These are phyloP conservation scores for Bombus balteatus DNA, from an alignment of 1,140 invertebrate species.

Conservation along the genomic window DNA sequence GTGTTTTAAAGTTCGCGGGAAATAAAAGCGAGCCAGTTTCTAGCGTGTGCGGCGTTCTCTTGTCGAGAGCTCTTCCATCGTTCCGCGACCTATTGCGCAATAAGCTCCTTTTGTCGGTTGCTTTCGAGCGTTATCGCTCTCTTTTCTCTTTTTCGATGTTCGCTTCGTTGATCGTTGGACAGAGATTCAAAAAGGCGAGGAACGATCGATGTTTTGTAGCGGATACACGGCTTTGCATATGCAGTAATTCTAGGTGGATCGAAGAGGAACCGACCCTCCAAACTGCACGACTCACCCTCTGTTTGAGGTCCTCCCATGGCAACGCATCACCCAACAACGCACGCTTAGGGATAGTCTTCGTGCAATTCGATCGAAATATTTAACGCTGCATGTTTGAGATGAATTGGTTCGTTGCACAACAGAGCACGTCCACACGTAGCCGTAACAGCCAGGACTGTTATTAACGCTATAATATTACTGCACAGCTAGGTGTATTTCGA, in stretches of 20 bases:
- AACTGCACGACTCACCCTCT: conserved; percentile 33
- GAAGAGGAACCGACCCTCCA: conserved; percentile 25
- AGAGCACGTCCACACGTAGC: background rate
- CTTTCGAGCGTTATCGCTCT: background rate
- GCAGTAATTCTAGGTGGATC: background rate
- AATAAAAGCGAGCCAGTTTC: conserved; percentile 34
- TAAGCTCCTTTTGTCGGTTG: background rate
- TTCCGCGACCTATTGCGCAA: background rate
- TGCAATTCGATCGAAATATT: background rate
- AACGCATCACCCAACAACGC: conserved; percentile 48
- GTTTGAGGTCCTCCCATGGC: conserved; percentile 54
- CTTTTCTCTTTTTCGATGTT: background rate
- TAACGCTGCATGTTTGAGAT: background rate
- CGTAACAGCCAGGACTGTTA: too few species aligned
- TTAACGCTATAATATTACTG: too few species aligned
- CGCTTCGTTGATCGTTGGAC: background rate
- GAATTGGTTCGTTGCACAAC: background rate
- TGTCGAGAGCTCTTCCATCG: background rate
- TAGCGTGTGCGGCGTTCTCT: background rate
- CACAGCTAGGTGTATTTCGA: too few species aligned
- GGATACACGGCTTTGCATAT: background rate
- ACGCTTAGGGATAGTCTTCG: background rate
- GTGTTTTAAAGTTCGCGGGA: background rate
- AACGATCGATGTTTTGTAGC: conserved; percentile 35
- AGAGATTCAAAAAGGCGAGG: background rate